A percentile compares a stretch with the other conserved stretches of the same genome.
phyloP scores from a whole-genome alignment of 2,888 invertebrate species.

The Bhutanitis thaidina region DNA sequence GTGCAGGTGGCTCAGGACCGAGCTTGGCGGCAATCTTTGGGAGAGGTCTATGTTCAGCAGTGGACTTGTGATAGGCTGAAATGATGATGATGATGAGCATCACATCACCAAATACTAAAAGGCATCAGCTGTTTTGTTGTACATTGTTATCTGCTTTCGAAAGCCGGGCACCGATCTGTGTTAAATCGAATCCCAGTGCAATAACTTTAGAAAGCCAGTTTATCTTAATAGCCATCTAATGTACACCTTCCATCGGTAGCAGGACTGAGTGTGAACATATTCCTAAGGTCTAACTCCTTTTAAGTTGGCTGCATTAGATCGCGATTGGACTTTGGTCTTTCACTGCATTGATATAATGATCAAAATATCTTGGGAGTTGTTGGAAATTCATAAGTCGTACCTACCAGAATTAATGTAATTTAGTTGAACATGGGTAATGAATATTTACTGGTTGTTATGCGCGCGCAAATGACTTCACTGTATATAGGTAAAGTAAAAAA shows the following conservation, averaged over 20 bases:
- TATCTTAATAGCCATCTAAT: slow-evolving; percentile 13
- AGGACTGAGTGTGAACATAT: slow-evolving; percentile 12
- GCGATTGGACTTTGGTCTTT: not conserved
- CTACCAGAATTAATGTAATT: slow-evolving; percentile 6
- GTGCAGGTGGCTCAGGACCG: no score
- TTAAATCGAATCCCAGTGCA: slow-evolving; percentile 10
- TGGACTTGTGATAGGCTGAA: no score
- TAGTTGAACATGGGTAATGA: slow-evolving; percentile 3
- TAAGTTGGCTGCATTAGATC: not conserved
- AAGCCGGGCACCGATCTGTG: no score
- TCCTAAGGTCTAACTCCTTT: slow-evolving; percentile 11
- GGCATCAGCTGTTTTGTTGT: no score
- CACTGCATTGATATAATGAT: not conserved
- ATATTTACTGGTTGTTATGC: no score
- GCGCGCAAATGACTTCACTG: no score
- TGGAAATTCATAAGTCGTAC: not conserved
- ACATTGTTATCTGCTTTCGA: no score
- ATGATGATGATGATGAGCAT: no score
- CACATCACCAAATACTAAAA: no score
- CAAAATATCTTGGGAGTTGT: not conserved
- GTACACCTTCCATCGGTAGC: slow-evolving; percentile 9
- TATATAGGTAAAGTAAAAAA: no score
- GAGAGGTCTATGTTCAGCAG: no score
- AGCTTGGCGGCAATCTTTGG: no score
- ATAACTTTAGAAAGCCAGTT: not conserved